phyloP scores from a whole-genome alignment of 2,888 invertebrate species.

The Callinectes sapidus region DNA sequence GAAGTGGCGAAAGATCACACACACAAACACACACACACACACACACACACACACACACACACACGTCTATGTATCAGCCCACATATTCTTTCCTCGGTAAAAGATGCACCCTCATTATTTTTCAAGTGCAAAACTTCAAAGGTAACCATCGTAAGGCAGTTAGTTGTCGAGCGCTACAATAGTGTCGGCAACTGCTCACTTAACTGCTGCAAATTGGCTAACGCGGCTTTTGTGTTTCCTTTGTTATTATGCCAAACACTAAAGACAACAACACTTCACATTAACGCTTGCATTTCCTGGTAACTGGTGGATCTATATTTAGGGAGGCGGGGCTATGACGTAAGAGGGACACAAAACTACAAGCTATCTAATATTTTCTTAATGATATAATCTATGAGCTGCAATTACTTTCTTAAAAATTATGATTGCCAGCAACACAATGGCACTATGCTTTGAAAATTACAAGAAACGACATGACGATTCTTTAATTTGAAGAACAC shows the following conservation, averaged over 20 bases:
- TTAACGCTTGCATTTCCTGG: not conserved
- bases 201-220: not conserved
- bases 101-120: not conserved
- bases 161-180: not conserved
- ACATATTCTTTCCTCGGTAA: not conserved
- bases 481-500: not conserved
- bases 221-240: not conserved
- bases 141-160: not conserved
- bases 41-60: too few species aligned
- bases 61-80: not conserved
- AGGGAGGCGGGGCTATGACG: not conserved
- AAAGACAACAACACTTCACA: not conserved
- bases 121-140: not conserved
- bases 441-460: not conserved
- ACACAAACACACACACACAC: too few species aligned
- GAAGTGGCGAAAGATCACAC: too few species aligned
- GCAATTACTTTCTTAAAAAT: not conserved
- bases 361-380: not conserved
- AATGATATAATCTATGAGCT: not conserved
- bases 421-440: not conserved
- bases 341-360: not conserved
- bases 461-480: not conserved
- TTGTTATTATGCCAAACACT: not conserved
- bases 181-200: not conserved
- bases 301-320: not conserved